A percentile compares a stretch with the other conserved stretches of the same genome.
These are phyloP conservation scores for Tachina lurida DNA, from an alignment of 2,888 invertebrate genomes.

Conservation along the genomic window DNA sequence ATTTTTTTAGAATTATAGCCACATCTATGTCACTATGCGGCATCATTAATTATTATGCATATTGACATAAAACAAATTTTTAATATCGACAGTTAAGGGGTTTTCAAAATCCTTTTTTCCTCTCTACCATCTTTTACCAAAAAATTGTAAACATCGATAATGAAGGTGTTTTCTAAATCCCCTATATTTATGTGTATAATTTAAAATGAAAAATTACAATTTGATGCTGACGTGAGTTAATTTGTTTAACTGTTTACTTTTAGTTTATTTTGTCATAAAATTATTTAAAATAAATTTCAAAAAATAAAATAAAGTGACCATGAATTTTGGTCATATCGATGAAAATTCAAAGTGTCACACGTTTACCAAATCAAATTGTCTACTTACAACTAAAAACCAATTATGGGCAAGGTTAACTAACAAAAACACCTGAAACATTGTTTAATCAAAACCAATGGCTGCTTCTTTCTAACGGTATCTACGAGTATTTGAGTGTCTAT, in stretches of 20 bases:
- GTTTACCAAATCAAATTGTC: background rate
- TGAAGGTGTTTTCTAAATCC: background rate
- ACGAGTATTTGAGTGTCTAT: background rate
- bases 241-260: constrained; percentile 11
- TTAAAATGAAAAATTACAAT: constrained; percentile 42
- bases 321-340: background rate
- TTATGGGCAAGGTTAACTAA: constrained; percentile 33
- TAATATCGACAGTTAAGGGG: no score
- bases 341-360: background rate
- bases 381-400: background rate
- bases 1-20: no score
- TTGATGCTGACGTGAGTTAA: constrained; percentile 52
- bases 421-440: background rate
- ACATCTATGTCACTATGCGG: no score
- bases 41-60: no score
- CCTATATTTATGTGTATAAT: background rate
- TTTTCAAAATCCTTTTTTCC: no score
- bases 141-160: no score
- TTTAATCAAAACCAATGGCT: background rate
- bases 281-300: background rate
- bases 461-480: background rate
- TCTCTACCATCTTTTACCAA: no score
- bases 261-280: background rate
- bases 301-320: background rate
- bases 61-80: no score